Percentiles rank a stretch among this genome's conserved stretches.
phyloP scores from a whole-genome alignment of 2,888 invertebrate species.

The Brenthis daphne region DNA sequence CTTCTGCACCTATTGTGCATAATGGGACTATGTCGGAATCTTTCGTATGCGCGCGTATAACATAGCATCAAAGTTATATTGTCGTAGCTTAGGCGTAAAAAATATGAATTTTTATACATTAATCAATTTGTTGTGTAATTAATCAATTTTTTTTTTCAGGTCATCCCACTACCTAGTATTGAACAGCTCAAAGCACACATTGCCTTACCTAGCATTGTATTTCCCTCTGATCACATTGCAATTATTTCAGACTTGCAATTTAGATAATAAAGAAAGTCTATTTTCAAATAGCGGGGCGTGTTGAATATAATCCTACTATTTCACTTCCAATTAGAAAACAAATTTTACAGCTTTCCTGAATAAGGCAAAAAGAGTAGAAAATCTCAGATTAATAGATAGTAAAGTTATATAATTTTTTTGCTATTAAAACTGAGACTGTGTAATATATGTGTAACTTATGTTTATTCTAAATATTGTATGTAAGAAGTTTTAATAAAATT shows the following conservation, averaged over 20 bases:
- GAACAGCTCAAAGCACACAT: slow-evolving; percentile 88
- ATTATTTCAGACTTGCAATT: slow-evolving; percentile 90
- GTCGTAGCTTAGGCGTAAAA: background rate
- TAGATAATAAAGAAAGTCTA: slow-evolving; percentile 40
- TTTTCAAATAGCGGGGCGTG: background rate
- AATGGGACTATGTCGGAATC: background rate
- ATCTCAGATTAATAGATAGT: too few species aligned
- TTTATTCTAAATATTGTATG: too few species aligned
- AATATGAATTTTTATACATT: background rate
- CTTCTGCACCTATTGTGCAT: background rate
- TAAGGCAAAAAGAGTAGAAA: too few species aligned
- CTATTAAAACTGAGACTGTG: too few species aligned
- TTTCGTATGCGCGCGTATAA: too few species aligned
- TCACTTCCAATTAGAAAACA: too few species aligned
- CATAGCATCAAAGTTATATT: too few species aligned
- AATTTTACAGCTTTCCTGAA: too few species aligned
- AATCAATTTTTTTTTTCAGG: slow-evolving; percentile 65
- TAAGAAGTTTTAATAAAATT: too few species aligned
- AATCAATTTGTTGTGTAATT: background rate
- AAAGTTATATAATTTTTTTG: too few species aligned
- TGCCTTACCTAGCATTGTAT: slow-evolving; percentile 93
- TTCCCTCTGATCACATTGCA: slow-evolving; percentile 97
- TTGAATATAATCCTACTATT: background rate
- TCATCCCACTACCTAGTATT: slow-evolving; percentile 90
- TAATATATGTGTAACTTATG: too few species aligned